Conservation (phyloP, 2,113 vertebrate species). For the Pteropus alecto region DNA sequence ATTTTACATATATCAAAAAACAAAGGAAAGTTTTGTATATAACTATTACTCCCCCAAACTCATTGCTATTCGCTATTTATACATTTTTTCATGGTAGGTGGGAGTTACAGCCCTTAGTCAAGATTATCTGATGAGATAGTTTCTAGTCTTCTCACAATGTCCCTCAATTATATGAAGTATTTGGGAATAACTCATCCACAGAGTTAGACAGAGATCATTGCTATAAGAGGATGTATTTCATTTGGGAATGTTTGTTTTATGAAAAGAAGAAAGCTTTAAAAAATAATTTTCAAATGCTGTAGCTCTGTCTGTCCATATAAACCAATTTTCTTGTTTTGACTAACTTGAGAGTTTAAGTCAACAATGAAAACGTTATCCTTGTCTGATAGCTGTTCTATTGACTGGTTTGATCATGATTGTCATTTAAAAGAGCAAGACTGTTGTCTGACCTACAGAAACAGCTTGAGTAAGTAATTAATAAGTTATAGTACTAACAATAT, state of each 20-base stretch:
- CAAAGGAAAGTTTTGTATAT: constrained; percentile 42
- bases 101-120: constrained; percentile 65
- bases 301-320: constrained; percentile 32
- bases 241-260: constrained; percentile 49
- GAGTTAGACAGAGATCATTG: not conserved
- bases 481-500: not conserved
- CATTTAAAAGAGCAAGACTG: not conserved
- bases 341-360: constrained; percentile 22
- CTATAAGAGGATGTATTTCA: constrained; percentile 15
- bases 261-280: not conserved
- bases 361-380: constrained; percentile 32
- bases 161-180: constrained; percentile 47
- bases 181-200: constrained; percentile 5
- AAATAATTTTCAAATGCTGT: constrained; percentile 44
- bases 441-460: constrained; percentile 28
- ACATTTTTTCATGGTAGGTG: constrained; percentile 30
- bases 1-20: constrained; percentile 30
- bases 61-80: constrained; percentile 46
- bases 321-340: constrained; percentile 13
- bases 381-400: not conserved
- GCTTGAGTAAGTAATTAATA: constrained; percentile 18
- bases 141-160: constrained; percentile 33
- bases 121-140: constrained; percentile 23
- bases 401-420: constrained; percentile 11
- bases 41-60: constrained; percentile 45